These are phyloP conservation scores for Synanthedon myopaeformis DNA, from an alignment of 2,888 invertebrate species.

Conservation along the genomic window DNA sequence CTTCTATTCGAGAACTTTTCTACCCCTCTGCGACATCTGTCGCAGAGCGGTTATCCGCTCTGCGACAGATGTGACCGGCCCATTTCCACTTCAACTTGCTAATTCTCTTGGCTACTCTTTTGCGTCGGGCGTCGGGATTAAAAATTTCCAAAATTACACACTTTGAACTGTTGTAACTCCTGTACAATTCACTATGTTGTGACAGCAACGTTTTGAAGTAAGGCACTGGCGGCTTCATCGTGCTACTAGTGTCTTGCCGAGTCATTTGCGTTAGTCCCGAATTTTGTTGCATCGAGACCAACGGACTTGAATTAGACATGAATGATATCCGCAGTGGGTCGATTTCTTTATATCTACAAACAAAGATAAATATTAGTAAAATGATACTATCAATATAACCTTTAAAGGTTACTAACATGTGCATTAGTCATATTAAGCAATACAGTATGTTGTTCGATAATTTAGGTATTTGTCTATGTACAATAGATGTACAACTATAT, in stretches of 20 bases:
- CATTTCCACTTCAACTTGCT: no score
- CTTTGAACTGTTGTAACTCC: constrained; percentile 13
- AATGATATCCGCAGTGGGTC: constrained; percentile 42
- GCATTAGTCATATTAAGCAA: no score
- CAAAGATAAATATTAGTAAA: neutral
- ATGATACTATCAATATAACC: neutral
- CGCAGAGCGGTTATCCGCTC: no score
- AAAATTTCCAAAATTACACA: neutral
- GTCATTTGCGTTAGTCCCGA: neutral
- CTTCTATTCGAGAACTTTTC: no score
- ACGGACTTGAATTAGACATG: constrained; percentile 35
- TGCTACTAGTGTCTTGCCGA: neutral
- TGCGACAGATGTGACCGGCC: no score
- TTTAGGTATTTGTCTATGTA: no score
- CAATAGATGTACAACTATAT: no score
- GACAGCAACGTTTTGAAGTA: constrained; percentile 20
- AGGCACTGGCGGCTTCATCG: constrained; percentile 1
- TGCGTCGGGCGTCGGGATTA: no score
- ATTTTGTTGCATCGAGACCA: neutral
- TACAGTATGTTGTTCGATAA: no score
- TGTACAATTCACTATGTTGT: constrained; percentile 22
- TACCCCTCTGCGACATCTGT: no score
- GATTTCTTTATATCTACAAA: constrained; percentile 22
- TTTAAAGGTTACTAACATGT: no score
- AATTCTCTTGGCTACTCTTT: no score